Evolutionary conservation across 2,888 invertebrate genomes (phyloP).

Genomic region (Trilocha varians): DNA sequence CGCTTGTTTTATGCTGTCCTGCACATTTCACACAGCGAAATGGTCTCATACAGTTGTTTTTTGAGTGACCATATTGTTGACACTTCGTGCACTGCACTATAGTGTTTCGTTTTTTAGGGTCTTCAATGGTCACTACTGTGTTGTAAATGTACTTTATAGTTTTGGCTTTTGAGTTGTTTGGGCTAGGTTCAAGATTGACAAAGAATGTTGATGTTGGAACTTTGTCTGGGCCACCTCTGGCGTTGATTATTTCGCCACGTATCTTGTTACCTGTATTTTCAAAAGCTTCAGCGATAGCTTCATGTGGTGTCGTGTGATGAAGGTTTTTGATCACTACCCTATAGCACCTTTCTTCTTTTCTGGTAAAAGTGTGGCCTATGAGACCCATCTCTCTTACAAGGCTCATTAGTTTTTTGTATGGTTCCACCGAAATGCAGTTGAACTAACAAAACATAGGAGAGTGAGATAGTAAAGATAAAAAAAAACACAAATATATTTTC

Average conservation of each 20-base stretch:
- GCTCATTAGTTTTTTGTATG: too few relatives aligned
- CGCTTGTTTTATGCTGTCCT: conserved; percentile 8
- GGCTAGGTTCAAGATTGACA: not conserved
- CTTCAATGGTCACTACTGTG: not conserved
- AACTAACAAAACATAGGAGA: too few relatives aligned
- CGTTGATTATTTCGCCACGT: not conserved
- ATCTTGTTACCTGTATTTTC: not conserved
- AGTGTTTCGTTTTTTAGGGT: not conserved
- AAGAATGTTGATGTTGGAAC: not conserved
- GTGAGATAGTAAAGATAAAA: too few relatives aligned
- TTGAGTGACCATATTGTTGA: conserved; percentile 9
- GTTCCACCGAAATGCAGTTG: too few relatives aligned
- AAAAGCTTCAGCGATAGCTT: not conserved
- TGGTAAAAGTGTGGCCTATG: too few relatives aligned
- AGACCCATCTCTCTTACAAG: too few relatives aligned
- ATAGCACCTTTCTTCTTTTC: conserved; percentile 5
- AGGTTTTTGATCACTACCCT: conserved; percentile 5
- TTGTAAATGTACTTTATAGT: not conserved
- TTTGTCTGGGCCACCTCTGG: not conserved
- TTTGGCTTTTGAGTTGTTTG: not conserved
- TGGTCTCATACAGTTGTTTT: conserved; percentile 11
- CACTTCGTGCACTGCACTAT: conserved; percentile 10
- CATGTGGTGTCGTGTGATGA: conserved; percentile 1
- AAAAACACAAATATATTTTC: too few relatives aligned
- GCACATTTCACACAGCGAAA: conserved; percentile 12